A percentile compares a stretch with the other conserved stretches of the same genome.
Evolutionary conservation across 1,140 invertebrate species (phyloP).

Genomic region (Rhopalosiphum padi): DNA sequence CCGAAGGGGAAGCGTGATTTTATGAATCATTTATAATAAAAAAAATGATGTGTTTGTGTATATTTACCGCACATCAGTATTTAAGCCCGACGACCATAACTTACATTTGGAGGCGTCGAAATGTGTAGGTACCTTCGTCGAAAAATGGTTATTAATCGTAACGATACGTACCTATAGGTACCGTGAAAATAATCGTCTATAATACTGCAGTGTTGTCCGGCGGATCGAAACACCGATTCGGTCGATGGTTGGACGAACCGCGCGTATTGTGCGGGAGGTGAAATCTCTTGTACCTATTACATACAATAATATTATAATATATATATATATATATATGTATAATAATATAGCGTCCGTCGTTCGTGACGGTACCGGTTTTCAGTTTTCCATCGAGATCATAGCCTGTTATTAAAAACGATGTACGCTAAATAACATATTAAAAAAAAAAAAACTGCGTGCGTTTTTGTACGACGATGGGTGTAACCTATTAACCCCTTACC

Average conservation of each 20-base stretch:
- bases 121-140: neutral
- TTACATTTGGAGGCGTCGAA: slow-evolving; percentile 14
- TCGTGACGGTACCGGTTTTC: slow-evolving; percentile 56
- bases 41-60: neutral
- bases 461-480: slow-evolving; percentile 47
- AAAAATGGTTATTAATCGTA: slow-evolving; percentile 31
- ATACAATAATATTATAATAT: neutral
- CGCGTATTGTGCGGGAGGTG: slow-evolving; percentile 31
- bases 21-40: neutral
- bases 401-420: slow-evolving; percentile 56
- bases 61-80: neutral
- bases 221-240: neutral
- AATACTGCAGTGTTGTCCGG: neutral
- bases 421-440: slow-evolving; percentile 30
- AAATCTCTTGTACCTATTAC: slow-evolving; percentile 24
- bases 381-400: slow-evolving; percentile 38
- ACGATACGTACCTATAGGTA: too few relatives aligned
- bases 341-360: slow-evolving; percentile 14
- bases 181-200: slow-evolving; percentile 20
- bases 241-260: neutral
- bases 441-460: neutral
- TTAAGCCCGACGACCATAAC: neutral
- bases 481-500: slow-evolving; percentile 54
- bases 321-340: neutral
- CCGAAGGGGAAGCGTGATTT: neutral